These are phyloP conservation scores for Gorsachius goisagi DNA, from an alignment of 2,113 vertebrate species.

Conservation along the genomic window DNA sequence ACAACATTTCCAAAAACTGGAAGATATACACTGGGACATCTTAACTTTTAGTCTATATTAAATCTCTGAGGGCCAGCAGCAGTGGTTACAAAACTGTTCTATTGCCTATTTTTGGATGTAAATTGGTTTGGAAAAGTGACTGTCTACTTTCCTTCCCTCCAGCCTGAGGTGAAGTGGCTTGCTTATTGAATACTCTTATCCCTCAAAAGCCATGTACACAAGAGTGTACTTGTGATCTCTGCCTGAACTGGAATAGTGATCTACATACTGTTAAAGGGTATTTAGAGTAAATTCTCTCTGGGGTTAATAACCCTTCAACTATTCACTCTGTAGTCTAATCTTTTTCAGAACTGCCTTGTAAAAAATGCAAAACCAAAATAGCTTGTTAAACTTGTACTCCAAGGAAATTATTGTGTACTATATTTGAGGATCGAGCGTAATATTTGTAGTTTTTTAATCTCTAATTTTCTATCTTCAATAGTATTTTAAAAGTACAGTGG, in stretches of 20 bases:
- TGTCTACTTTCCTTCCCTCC: constrained; percentile 42
- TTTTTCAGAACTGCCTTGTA: constrained; percentile 41
- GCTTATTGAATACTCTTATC: constrained; percentile 51
- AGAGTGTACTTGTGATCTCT: constrained; percentile 58
- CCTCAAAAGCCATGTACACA: constrained; percentile 57
- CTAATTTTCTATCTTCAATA: neutral
- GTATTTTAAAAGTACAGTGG: neutral
- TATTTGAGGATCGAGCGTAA: neutral
- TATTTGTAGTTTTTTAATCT: neutral
- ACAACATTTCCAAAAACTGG: neutral
- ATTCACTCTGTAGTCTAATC: constrained; percentile 39
- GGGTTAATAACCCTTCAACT: constrained; percentile 59
- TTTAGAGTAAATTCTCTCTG: constrained; percentile 60
- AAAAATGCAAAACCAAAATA: constrained; percentile 41
- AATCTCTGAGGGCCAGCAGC: neutral
- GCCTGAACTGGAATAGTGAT: constrained; percentile 57
- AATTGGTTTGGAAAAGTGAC: constrained; percentile 47
- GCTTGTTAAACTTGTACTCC: constrained; percentile 31
- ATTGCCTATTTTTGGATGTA: constrained; percentile 28
- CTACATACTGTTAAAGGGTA: constrained; percentile 44
- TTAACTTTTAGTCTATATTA: neutral
- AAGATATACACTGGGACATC: neutral
- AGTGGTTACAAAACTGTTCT: neutral
- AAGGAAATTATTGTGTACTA: constrained; percentile 10
- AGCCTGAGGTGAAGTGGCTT: constrained; percentile 51